A percentile compares a stretch with the other conserved stretches of the same genome.
Evolutionary conservation across 2,888 invertebrate species (phyloP).

Genomic region (Pristionchus maxplancki): DNA sequence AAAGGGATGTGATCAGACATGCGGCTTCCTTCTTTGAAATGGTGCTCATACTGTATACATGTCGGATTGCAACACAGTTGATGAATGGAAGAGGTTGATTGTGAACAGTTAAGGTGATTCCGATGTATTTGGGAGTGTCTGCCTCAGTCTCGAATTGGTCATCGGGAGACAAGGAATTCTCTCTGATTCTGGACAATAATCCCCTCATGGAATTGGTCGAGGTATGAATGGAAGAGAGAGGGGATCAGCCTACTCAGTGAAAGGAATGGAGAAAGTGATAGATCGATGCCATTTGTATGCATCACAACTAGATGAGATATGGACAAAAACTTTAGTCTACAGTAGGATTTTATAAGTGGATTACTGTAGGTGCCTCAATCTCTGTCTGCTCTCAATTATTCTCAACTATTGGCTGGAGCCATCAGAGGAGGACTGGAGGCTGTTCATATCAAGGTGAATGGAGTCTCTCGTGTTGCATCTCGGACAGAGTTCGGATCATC

Average conservation of each 20-base stretch:
- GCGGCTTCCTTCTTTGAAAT: neutral
- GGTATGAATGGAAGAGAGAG: slow-evolving; percentile 81
- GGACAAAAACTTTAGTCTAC: neutral
- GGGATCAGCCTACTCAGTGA: neutral
- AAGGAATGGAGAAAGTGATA: neutral
- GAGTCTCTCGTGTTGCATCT: neutral
- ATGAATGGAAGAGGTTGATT: neutral
- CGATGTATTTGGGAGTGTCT: slow-evolving; percentile 84
- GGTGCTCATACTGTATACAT: neutral
- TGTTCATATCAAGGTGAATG: slow-evolving; percentile 83
- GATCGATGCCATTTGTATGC: neutral
- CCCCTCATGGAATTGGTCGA: slow-evolving; percentile 98
- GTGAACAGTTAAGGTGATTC: neutral
- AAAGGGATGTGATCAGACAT: neutral
- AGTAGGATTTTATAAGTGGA: neutral
- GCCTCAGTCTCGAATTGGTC: slow-evolving; percentile 96
- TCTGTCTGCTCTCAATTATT: slow-evolving; percentile 78
- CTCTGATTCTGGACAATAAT: slow-evolving; percentile 91
- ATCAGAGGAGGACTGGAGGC: slow-evolving; percentile 95
- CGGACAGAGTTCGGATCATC: neutral
- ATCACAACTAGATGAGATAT: neutral
- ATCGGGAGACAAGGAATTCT: slow-evolving; percentile 87
- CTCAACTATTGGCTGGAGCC: slow-evolving; percentile 87
- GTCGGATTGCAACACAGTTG: neutral
- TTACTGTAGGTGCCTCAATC: slow-evolving; percentile 59